phyloP scores from a whole-genome alignment of 2,888 invertebrate species.

The Dusona sp. region DNA sequence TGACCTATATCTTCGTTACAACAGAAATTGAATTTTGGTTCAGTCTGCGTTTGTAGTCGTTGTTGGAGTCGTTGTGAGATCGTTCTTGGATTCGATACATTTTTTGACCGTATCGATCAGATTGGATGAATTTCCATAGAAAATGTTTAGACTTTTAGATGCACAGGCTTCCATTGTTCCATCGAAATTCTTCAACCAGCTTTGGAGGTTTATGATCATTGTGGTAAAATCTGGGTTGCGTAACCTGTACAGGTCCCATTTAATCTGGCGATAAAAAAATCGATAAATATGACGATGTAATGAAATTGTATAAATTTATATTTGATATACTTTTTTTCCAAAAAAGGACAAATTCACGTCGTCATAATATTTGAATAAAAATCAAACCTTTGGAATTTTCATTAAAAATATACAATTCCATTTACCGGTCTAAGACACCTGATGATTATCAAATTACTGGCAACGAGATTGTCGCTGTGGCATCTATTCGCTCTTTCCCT shows the following conservation, averaged over 20 bases:
- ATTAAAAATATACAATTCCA: background rate
- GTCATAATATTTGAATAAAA: background rate
- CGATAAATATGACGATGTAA: background rate
- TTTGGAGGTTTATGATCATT: background rate
- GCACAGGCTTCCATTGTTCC: background rate
- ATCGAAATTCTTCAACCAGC: background rate
- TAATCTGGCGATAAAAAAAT: background rate
- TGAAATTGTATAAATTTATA: background rate
- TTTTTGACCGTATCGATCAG: background rate
- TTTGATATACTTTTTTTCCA: too few relatives aligned
- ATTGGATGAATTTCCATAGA: background rate
- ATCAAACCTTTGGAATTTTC: background rate
- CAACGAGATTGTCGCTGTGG: background rate
- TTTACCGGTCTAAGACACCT: conserved; percentile 19
- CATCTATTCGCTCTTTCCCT: background rate
- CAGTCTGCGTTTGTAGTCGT: background rate
- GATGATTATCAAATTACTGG: background rate
- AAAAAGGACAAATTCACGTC: background rate
- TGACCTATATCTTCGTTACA: background rate
- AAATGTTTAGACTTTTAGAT: background rate
- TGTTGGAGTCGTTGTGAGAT: background rate
- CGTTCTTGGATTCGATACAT: background rate
- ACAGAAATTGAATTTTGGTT: background rate
- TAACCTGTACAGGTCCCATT: background rate
- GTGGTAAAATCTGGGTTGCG: background rate